Evolutionary conservation across 2,888 invertebrate genomes (phyloP).

Genomic region (Anodontia alba): DNA sequence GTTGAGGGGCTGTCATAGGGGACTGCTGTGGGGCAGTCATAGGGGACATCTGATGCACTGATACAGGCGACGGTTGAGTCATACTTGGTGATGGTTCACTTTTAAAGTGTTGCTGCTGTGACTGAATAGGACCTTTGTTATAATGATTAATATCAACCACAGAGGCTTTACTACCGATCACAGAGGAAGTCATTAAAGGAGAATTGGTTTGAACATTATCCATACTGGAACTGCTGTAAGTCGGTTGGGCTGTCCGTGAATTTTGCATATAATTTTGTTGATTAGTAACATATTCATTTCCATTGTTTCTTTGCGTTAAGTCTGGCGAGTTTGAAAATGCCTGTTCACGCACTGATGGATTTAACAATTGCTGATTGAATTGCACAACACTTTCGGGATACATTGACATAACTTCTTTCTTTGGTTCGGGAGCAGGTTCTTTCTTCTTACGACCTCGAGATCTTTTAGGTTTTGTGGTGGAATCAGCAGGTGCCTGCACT

Average conservation of each 20-base stretch:
- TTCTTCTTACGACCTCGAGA: slow-evolving; percentile 73
- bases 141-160: neutral
- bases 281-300: slow-evolving; percentile 34
- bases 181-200: slow-evolving; percentile 38
- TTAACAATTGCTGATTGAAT: slow-evolving; percentile 10
- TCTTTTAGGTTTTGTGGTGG: slow-evolving; percentile 81
- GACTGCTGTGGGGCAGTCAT: slow-evolving; percentile 32
- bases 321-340: slow-evolving; percentile 43
- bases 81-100: slow-evolving; percentile 46
- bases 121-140: neutral
- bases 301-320: slow-evolving; percentile 37
- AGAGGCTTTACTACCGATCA: slow-evolving; percentile 12
- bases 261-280: slow-evolving; percentile 33
- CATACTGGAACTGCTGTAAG: slow-evolving; percentile 40
- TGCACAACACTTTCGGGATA: slow-evolving; percentile 28
- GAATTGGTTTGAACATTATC: slow-evolving; percentile 31
- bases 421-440: slow-evolving; percentile 27
- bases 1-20: slow-evolving; percentile 32
- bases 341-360: slow-evolving; percentile 35
- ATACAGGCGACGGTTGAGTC: slow-evolving; percentile 47
- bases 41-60: slow-evolving; percentile 29
- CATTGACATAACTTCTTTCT: slow-evolving; percentile 36
- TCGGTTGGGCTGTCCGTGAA: slow-evolving; percentile 37
- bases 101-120: slow-evolving; percentile 25
- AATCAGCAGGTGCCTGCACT: slow-evolving; percentile 81